Base-by-base conservation (phyloP, 2,888 invertebrate species). In the Penaeus monodon region DNA sequence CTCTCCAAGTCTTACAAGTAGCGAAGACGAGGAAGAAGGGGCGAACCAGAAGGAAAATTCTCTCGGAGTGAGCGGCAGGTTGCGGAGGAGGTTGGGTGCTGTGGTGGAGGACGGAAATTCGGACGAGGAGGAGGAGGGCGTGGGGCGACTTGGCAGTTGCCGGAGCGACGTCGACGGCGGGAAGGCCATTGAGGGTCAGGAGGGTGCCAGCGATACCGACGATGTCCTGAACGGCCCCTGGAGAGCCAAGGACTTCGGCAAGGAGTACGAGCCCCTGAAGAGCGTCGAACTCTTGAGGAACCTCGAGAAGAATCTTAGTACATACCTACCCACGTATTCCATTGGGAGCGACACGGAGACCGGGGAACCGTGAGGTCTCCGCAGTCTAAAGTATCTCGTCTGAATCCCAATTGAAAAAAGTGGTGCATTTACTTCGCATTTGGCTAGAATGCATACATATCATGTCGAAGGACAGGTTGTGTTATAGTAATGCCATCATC, bases 1-100 rank as follows among this genome's bases (percentile, higher is more conserved):
- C 89, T 89, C 89, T 81, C 81, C 89, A 49, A 84, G 88, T 79
- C 84, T 89, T 82, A 87, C 89, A n/a, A 89, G 86, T 66, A 89
- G 89, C 68, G 89, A 89, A 88, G 88, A 88, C 81, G 89, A 89
- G 86, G 86, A 76, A 70, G 89, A 89, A n/a, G 89, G 87, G 73
- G 84, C 74, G 38, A 84, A 74, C 33, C 65, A 64, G 81, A 80
- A 74, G 81, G 73, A 73, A 20, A 68, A 86, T 64, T 27, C 81
- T 29, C 76, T 73, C 22, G 74, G 79, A 78, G 86, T 64, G 76
- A 84, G 68, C 29, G 76, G 57, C 27, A 76, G 81, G 38, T n/a
- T 65, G 24, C 74, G 86, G 29, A 79, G 86, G 86, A 66, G 86
- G 73, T 82, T 87, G 12, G 83, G 86, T 33, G 88, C 88, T n/a